These are phyloP conservation scores for Sorex araneus DNA, from an alignment of 2,113 vertebrate species.

Conservation along the genomic window DNA sequence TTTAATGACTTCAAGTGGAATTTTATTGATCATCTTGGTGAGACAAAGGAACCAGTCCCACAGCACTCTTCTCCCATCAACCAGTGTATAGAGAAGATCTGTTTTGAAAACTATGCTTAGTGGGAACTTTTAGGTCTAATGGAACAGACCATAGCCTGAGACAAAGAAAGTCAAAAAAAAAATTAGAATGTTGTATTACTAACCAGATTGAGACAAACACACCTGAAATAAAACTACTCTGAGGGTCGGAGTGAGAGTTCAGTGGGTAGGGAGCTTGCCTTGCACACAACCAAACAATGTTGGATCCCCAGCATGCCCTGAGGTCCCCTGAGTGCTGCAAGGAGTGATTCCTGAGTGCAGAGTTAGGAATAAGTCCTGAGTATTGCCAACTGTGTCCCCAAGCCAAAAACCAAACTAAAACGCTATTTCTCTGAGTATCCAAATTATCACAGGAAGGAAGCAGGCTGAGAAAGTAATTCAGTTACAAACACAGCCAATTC, in stretches of 20 bases:
- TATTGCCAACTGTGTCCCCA: too few species aligned
- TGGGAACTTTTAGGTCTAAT: background rate
- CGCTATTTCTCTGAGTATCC: background rate
- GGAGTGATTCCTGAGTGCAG: too few species aligned
- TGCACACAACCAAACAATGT: too few species aligned
- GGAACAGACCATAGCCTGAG: background rate
- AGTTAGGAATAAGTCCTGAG: too few species aligned
- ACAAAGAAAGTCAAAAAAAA: background rate
- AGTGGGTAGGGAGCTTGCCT: too few species aligned
- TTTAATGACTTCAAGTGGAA: too few species aligned
- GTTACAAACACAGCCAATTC: background rate
- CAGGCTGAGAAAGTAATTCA: background rate
- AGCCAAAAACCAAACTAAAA: too few species aligned
- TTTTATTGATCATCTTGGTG: background rate
- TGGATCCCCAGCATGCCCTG: too few species aligned
- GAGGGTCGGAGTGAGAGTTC: too few species aligned
- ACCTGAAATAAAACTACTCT: background rate
- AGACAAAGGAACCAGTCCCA: background rate
- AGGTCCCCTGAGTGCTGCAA: too few species aligned
- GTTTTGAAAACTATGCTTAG: slow-evolving; percentile 6
- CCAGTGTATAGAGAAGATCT: background rate
- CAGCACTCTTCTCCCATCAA: background rate
- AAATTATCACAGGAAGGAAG: background rate
- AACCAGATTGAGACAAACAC: slow-evolving; percentile 13
- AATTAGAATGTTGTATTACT: background rate